These are phyloP conservation scores for Mormyrops attenuatus DNA, from an alignment of 2,797 vertebrate species.

Conservation along the genomic window DNA sequence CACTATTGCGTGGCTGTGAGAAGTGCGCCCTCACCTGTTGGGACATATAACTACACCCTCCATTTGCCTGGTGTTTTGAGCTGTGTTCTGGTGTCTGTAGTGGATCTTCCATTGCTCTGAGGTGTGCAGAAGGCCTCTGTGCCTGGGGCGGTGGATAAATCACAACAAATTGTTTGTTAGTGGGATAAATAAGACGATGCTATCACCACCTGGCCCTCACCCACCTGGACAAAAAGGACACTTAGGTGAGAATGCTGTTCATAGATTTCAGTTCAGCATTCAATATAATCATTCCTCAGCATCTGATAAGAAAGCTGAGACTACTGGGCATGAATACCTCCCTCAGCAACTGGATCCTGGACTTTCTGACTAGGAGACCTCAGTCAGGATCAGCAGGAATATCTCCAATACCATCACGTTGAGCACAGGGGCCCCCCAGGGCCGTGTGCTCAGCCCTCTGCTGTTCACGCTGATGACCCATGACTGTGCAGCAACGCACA, in stretches of 20 bases:
- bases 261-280: not conserved
- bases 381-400: not conserved
- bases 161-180: not conserved
- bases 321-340: not conserved
- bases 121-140: not conserved
- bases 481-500: not conserved
- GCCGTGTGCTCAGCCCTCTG: too few relatives aligned
- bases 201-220: not conserved
- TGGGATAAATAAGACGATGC: not conserved
- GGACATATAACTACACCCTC: not conserved
- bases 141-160: not conserved
- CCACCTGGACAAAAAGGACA: not conserved
- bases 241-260: not conserved
- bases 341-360: not conserved
- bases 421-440: not conserved
- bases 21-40: not conserved
- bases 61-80: not conserved
- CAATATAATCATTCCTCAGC: not conserved
- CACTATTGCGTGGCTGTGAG: not conserved
- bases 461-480: not conserved
- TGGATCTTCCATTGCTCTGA: not conserved
- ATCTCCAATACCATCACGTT: not conserved
- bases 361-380: not conserved
- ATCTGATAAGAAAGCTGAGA: not conserved
- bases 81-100: not conserved